Evolutionary conservation across 2,797 vertebrate genomes (phyloP).

Genomic region (Trichosurus vulpecula): DNA sequence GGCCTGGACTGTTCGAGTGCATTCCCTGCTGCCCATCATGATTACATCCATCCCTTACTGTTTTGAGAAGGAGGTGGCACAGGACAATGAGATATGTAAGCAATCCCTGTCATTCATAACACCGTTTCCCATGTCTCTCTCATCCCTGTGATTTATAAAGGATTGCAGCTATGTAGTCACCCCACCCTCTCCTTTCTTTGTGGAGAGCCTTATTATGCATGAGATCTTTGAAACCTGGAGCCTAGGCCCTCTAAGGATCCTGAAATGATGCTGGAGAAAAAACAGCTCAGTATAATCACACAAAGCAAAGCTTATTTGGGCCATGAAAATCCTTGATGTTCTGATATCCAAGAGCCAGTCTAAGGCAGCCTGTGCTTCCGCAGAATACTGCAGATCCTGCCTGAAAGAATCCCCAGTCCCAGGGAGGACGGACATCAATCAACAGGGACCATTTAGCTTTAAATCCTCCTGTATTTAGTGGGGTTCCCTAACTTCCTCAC

Average conservation of each 20-base stretch:
- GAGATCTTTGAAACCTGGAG: not conserved
- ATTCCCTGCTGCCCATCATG: not conserved
- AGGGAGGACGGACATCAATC: accelerated
- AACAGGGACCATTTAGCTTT: slow-evolving; percentile 12
- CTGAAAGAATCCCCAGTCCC: not conserved
- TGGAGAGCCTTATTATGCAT: not conserved
- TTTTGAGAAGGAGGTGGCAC: not conserved
- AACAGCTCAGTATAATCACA: not conserved
- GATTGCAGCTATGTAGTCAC: not conserved
- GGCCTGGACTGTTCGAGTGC: not conserved
- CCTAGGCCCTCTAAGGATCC: not conserved
- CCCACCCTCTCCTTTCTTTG: accelerated
- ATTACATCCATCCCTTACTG: not conserved
- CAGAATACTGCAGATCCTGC: not conserved
- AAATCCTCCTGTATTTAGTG: not conserved
- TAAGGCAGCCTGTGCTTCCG: not conserved
- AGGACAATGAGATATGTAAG: accelerated
- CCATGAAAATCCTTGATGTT: not conserved
- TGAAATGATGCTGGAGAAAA: not conserved
- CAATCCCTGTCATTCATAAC: not conserved
- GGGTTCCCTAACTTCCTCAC: slow-evolving; percentile 8
- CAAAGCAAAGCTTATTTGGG: not conserved
- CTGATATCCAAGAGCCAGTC: not conserved
- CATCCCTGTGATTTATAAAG: not conserved
- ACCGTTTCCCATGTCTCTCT: not conserved